A percentile compares a stretch with the other conserved stretches of the same genome.
These are phyloP conservation scores for Bettongia penicillata DNA, from an alignment of 2,113 vertebrate species.

Conservation along the genomic window DNA sequence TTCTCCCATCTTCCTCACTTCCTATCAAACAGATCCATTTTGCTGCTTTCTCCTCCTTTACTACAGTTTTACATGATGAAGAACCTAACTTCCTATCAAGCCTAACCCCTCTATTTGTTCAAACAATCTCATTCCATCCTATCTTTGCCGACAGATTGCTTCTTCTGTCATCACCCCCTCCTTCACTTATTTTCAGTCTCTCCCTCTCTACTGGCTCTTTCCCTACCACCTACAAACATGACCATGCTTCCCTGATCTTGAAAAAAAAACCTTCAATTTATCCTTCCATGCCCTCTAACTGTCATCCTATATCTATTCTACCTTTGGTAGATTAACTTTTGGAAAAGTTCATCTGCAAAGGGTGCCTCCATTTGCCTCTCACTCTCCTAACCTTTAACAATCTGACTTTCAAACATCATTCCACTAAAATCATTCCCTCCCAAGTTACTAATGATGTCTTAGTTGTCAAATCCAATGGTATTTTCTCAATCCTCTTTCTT, in stretches of 20 bases:
- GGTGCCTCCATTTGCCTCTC: neutral
- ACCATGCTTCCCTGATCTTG: too few relatives aligned
- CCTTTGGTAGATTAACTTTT: neutral
- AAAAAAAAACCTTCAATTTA: neutral
- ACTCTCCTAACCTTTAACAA: neutral
- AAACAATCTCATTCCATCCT: constrained; percentile 9
- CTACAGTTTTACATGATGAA: constrained; percentile 7
- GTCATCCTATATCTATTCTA: neutral
- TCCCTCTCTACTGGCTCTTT: neutral
- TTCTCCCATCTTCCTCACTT: neutral
- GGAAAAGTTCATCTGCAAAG: neutral
- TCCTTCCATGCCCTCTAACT: neutral
- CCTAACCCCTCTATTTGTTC: neutral
- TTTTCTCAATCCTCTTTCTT: neutral
- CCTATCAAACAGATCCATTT: neutral
- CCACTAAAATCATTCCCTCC: neutral
- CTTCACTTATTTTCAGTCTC: neutral
- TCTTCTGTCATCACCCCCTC: neutral
- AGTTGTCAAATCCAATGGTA: neutral
- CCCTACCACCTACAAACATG: neutral
- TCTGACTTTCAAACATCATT: neutral
- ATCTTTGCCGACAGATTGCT: neutral
- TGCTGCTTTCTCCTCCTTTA: neutral
- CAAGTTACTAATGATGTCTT: neutral
- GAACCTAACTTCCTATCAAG: constrained; percentile 6